Percentiles rank a stretch among this genome's conserved stretches.
phyloP scores from a whole-genome alignment of 2,113 vertebrate genomes.

The Jaculus jaculus region DNA sequence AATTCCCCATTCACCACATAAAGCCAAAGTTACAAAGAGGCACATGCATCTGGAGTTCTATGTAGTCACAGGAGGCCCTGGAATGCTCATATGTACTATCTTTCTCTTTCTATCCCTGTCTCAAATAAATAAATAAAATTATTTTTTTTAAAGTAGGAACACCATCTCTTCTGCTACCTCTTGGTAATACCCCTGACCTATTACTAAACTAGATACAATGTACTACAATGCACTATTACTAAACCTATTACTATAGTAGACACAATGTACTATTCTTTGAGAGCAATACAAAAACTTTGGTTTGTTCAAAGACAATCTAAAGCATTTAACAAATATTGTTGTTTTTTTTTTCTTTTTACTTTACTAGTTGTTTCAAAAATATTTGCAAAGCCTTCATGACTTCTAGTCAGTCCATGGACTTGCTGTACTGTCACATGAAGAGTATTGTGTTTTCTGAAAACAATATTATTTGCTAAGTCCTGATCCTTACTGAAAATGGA shows the following conservation, averaged over 20 bases:
- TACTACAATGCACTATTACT: too few relatives aligned
- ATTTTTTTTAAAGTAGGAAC: too few relatives aligned
- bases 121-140: too few relatives aligned
- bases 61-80: too few relatives aligned
- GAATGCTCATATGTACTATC: too few relatives aligned
- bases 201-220: neutral
- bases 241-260: conserved; percentile 2
- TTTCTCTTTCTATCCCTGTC: too few relatives aligned
- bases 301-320: conserved; percentile 3
- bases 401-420: neutral
- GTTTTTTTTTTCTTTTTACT: neutral
- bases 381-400: neutral
- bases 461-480: neutral
- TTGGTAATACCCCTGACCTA: neutral
- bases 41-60: too few relatives aligned
- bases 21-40: too few relatives aligned
- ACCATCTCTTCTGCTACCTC: neutral
- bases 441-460: neutral
- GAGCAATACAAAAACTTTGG: neutral
- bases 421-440: neutral
- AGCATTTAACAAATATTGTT: neutral
- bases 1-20: too few relatives aligned
- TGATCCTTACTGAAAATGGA: neutral
- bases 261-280: neutral
- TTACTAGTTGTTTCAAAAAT: conserved; percentile 29